phyloP scores from a whole-genome alignment of 1,140 invertebrate species.

The Aphis craccivora region DNA sequence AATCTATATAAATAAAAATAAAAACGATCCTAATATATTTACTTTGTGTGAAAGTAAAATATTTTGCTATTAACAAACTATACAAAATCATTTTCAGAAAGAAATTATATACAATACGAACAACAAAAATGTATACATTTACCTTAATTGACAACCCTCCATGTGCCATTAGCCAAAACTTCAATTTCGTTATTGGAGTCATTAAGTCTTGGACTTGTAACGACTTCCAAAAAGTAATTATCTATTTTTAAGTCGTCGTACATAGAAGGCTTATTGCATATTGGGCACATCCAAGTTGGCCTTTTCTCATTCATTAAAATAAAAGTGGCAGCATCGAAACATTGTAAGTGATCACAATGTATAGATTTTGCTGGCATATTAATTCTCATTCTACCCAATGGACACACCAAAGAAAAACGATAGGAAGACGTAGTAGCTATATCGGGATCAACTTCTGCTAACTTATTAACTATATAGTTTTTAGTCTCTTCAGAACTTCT shows the following conservation, averaged over 20 bases:
- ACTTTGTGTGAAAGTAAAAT: too few species aligned
- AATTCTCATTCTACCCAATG: constrained; percentile 95
- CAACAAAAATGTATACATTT: too few species aligned
- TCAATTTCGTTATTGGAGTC: constrained; percentile 52
- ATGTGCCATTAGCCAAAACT: constrained; percentile 51
- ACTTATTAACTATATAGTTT: constrained; percentile 50
- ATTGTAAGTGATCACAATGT: constrained; percentile 94
- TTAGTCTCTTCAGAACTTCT: constrained; percentile 89
- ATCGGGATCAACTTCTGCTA: constrained; percentile 53
- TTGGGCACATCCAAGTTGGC: constrained; percentile 97
- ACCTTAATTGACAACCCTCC: background rate
- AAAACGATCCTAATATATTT: too few species aligned
- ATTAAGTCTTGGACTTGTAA: background rate
- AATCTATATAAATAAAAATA: too few species aligned
- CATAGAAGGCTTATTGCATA: constrained; percentile 80
- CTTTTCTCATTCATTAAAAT: constrained; percentile 99
- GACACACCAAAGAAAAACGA: constrained; percentile 68
- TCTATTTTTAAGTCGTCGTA: constrained; percentile 57
- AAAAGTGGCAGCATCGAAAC: constrained; percentile 97
- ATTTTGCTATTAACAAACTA: too few species aligned
- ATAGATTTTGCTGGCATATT: constrained; percentile 85
- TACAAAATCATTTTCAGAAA: too few species aligned
- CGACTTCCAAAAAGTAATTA: constrained; percentile 51
- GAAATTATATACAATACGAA: too few species aligned
- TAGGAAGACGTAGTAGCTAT: constrained; percentile 56